Base-by-base conservation (phyloP, 2,113 vertebrate genomes). In the Plestiodon gilberti region DNA sequence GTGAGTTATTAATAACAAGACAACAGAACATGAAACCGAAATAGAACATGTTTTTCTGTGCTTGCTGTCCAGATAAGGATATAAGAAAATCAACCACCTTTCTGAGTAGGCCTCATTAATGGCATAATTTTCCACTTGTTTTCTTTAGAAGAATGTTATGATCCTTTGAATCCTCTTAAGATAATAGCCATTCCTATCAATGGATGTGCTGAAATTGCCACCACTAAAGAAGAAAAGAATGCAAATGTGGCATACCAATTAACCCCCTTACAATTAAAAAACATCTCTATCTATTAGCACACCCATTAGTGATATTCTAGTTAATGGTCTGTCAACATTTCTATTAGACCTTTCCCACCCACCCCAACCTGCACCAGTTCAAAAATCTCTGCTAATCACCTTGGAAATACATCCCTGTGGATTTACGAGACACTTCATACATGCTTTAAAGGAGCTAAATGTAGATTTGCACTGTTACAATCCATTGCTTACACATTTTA, bases 251-350 rank as follows among this genome's bases (percentile, higher is more conserved):
- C 89, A 86, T 89, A 88, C 82, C 84, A 90, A 94, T 95, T 95
- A 94, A 94, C 85, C 93, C 70, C 65, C 93, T 93, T 89, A 92
- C 92, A 93, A 94, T 92, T 92, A 92, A 96, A 96, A 73, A 93
- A 93, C 86, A 92, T 90, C 83, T 89, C 86, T 89, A 85, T 93
- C 88, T 93, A 89, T 93, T 94, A 91, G 76, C 89, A 73, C 78
- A 87, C 62, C 92, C 88, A 96, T 94, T 91, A 94, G 77, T 80
- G 90, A 84, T 90, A 86, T 85, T 94, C 86, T 82, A 92, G 87
- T 93, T 94, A 94, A 96, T 93, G 65, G 87, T 90, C 93, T 93
- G 92, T 91, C 93, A 95, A 84, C 90, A 89, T 92, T 95, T 95
- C 91, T 90, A 94, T 94, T 94, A 94, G 78, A 92, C 89, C 92